A percentile compares a stretch with the other conserved stretches of the same genome.
Evolutionary conservation across 2,113 vertebrate species (phyloP).

Genomic region (Spea bombifrons): DNA sequence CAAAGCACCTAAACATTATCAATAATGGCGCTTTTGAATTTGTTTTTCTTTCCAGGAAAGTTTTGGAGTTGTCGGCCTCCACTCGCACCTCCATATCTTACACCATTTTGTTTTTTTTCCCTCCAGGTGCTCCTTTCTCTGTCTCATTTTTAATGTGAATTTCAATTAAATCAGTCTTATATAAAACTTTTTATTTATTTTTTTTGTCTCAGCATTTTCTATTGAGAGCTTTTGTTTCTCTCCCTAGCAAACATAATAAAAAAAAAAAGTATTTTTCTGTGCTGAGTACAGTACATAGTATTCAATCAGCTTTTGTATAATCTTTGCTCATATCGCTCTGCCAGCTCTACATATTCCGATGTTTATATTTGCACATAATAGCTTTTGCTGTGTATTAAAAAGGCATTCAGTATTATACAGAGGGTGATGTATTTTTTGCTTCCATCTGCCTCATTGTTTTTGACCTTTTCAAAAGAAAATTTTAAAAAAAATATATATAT

Average conservation of each 20-base stretch:
- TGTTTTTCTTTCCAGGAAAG: background rate
- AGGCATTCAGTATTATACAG: slow-evolving; percentile 3
- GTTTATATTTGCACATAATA: slow-evolving; percentile 32
- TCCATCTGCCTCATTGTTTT: slow-evolving; percentile 32
- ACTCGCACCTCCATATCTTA: background rate
- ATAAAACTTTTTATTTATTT: background rate
- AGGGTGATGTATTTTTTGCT: slow-evolving; percentile 12
- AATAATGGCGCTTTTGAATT: background rate
- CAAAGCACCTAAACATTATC: background rate
- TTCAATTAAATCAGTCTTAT: slow-evolving; percentile 17
- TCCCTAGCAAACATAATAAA: slow-evolving; percentile 25
- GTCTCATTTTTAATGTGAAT: background rate
- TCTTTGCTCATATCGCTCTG: slow-evolving; percentile 25
- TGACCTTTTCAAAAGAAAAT: slow-evolving; percentile 10
- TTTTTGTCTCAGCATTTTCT: slow-evolving; percentile 28
- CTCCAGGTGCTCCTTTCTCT: slow-evolving; percentile 34
- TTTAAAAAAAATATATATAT: background rate
- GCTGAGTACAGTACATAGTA: slow-evolving; percentile 35
- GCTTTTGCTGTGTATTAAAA: slow-evolving; percentile 21
- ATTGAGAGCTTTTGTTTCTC: slow-evolving; percentile 33
- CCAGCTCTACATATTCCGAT: slow-evolving; percentile 12
- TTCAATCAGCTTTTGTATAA: slow-evolving; percentile 44
- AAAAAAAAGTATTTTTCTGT: slow-evolving; percentile 4
- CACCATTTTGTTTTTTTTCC: background rate
- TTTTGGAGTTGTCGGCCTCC: background rate